Evolutionary conservation across 2,797 vertebrate genomes (phyloP).

Genomic region (Urophycis tenuis): DNA sequence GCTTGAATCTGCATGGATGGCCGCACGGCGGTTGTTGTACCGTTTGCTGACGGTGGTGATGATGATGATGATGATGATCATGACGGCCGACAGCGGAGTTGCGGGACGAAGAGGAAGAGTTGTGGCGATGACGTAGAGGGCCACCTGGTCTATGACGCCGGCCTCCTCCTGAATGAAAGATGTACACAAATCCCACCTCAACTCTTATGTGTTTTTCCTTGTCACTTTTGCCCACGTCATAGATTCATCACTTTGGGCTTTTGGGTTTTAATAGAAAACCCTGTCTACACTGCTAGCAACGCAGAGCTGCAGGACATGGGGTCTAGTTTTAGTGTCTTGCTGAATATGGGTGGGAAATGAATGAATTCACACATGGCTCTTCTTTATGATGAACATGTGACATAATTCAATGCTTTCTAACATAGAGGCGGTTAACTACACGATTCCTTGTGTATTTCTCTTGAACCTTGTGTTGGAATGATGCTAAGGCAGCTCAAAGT

Average conservation of each 20-base stretch:
- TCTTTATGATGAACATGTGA: not conserved
- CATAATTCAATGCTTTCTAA: not conserved
- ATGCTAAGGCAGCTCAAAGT: not conserved
- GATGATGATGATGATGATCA: conserved; percentile 33
- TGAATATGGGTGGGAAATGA: not conserved
- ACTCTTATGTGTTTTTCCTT: conserved; percentile 52
- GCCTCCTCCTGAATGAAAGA: conserved; percentile 85
- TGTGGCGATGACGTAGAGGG: conserved; percentile 84
- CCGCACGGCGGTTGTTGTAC: conserved; percentile 3
- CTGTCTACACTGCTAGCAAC: not conserved
- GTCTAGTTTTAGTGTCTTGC: not conserved
- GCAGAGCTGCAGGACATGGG: not conserved
- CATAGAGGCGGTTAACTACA: not conserved
- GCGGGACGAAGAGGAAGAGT: conserved; percentile 71
- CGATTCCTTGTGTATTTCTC: not conserved
- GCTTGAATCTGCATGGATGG: conserved; percentile 71
- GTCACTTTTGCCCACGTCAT: conserved; percentile 48
- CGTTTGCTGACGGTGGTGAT: conserved; percentile 4
- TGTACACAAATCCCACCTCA: conserved; percentile 71
- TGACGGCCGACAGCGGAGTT: conserved; percentile 62
- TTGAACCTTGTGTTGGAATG: not conserved
- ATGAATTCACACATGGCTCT: not conserved
- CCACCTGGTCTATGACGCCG: conserved; percentile 84
- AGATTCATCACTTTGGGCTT: not conserved
- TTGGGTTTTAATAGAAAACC: not conserved